These are phyloP conservation scores for Tragelaphus strepsiceros DNA, from an alignment of 2,113 vertebrate genomes.

Conservation along the genomic window DNA sequence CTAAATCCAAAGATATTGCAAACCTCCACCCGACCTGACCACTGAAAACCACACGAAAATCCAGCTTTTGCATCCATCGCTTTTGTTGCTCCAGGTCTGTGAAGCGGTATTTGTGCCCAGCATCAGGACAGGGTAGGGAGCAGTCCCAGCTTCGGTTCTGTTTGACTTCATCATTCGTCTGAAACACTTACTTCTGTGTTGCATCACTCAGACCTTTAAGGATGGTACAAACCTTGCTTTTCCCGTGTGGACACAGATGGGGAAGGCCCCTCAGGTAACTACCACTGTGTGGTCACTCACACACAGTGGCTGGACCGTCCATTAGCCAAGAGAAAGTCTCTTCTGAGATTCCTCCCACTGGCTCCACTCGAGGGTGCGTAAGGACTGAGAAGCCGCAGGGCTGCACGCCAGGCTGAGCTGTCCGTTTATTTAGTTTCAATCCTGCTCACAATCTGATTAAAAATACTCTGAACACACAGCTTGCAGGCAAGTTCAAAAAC, in stretches of 20 bases:
- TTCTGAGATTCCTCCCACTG: not conserved
- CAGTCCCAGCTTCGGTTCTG: not conserved
- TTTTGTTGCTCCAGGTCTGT: not conserved
- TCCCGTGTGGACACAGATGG: not conserved
- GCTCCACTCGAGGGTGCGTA: rapidly evolving
- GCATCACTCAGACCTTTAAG: not conserved
- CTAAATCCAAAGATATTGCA: not conserved
- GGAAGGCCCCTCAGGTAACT: not conserved
- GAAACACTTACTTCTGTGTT: not conserved
- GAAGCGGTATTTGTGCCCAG: not conserved
- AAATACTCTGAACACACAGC: not conserved
- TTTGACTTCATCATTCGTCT: not conserved
- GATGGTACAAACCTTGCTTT: not conserved
- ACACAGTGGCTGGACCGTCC: not conserved
- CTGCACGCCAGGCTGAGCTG: not conserved
- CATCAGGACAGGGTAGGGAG: not conserved
- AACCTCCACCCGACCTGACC: not conserved
- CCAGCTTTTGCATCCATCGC: not conserved
- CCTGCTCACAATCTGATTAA: not conserved
- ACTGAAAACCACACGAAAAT: not conserved
- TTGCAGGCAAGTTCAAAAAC: not conserved
- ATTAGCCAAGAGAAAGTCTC: not conserved
- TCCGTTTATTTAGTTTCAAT: not conserved
- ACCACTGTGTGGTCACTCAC: not conserved
- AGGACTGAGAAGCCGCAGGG: not conserved